These are phyloP conservation scores for Sebastes oblongus DNA, from an alignment of 2,797 vertebrate species.

Conservation along the genomic window DNA sequence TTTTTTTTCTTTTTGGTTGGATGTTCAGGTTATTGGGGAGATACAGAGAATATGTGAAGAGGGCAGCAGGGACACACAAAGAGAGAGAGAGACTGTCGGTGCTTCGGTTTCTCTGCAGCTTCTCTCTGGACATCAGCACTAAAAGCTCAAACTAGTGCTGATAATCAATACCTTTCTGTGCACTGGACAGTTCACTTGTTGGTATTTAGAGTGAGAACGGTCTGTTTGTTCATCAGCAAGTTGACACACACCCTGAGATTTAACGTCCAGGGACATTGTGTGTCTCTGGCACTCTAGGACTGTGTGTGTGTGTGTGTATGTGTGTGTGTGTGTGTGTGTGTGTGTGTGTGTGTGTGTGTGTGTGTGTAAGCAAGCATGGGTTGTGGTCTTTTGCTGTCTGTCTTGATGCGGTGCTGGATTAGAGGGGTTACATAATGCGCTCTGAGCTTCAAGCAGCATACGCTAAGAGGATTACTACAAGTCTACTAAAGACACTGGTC, in stretches of 20 bases:
- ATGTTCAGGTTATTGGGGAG: constrained; percentile 59
- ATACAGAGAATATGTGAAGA: constrained; percentile 38
- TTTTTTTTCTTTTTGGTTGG: constrained; percentile 27
- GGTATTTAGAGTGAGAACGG: constrained; percentile 1
- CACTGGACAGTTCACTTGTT: not conserved
- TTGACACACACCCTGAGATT: constrained; percentile 5
- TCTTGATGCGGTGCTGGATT: constrained; percentile 78
- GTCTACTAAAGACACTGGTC: constrained; percentile 81
- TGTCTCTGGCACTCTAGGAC: not conserved
- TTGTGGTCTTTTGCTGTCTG: constrained; percentile 76
- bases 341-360: too few species aligned
- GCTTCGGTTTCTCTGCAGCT: not conserved
- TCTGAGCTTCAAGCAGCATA: constrained; percentile 81
- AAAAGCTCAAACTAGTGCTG: not conserved
- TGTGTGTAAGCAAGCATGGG: constrained; percentile 22
- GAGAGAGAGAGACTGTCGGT: not conserved
- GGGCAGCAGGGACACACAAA: constrained; percentile 21
- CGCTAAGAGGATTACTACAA: constrained; percentile 84
- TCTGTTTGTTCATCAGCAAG: not conserved
- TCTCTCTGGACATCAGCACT: not conserved
- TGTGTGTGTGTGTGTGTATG: not conserved
- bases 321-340: too few species aligned
- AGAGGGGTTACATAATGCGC: constrained; percentile 83
- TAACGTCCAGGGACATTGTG: not conserved
- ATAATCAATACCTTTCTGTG: not conserved